These are phyloP conservation scores for Rotaria socialis DNA, from an alignment of 2,888 invertebrate genomes.

Conservation along the genomic window DNA sequence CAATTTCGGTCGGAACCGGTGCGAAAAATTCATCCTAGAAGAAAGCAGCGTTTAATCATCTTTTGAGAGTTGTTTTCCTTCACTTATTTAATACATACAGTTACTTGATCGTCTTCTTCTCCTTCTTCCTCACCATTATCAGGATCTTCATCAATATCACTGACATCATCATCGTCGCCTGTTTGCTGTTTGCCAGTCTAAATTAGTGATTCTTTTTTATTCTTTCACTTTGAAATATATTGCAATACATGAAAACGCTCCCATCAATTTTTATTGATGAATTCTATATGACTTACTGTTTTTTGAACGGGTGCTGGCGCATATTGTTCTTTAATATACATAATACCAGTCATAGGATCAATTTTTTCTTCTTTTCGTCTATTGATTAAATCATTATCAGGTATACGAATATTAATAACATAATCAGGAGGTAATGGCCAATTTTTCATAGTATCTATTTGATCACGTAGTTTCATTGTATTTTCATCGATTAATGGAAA, in stretches of 20 bases:
- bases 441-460: conserved; percentile 57
- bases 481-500: conserved; percentile 56
- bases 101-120: conserved; percentile 45
- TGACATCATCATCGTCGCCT: conserved; percentile 52
- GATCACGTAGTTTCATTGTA: conserved; percentile 54
- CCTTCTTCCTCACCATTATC: conserved; percentile 48
- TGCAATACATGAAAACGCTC: too few relatives aligned
- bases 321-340: conserved; percentile 56
- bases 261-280: too few relatives aligned
- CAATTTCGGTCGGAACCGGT: conserved; percentile 53
- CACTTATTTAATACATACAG: neutral
- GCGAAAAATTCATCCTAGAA: conserved; percentile 51
- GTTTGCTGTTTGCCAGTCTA: conserved; percentile 53
- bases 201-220: neutral
- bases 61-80: conserved; percentile 7
- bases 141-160: conserved; percentile 51
- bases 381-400: conserved; percentile 55
- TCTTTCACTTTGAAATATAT: too few relatives aligned
- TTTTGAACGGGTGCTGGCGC: conserved; percentile 53
- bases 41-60: neutral
- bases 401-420: conserved; percentile 58
- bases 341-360: conserved; percentile 55
- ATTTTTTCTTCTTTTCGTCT: conserved; percentile 55
- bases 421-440: conserved; percentile 59
- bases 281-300: conserved; percentile 44